Evolutionary conservation across 2,888 invertebrate genomes (phyloP).

Genomic region (Calliphora vomitoria): DNA sequence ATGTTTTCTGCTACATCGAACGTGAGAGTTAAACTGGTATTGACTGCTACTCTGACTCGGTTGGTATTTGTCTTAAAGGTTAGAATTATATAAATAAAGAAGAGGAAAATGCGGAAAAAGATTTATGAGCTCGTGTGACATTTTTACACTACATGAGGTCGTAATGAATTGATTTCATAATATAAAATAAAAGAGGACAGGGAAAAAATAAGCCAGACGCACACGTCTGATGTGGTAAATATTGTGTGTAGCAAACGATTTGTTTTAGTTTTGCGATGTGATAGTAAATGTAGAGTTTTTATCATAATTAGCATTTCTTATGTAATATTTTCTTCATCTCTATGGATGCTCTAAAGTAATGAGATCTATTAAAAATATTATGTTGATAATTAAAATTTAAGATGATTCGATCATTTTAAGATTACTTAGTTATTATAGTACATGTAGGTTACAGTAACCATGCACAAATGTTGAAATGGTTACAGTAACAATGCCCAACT

Average conservation of each 20-base stretch:
- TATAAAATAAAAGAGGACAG: conserved; percentile 44
- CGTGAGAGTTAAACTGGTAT: conserved; percentile 58
- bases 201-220: conserved; percentile 49
- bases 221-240: conserved; percentile 69
- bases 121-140: conserved; percentile 77
- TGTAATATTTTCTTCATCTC: neutral
- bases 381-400: no score
- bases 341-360: neutral
- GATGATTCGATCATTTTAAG: no score
- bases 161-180: conserved; percentile 70
- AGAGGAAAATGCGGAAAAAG: conserved; percentile 76
- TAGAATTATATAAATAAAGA: conserved; percentile 39
- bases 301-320: neutral
- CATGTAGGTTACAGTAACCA: no score
- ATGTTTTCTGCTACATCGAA: conserved; percentile 50
- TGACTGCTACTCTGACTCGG: conserved; percentile 46
- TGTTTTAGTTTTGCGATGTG: conserved; percentile 21
- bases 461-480: no score
- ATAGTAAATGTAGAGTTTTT: neutral
- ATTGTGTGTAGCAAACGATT: conserved; percentile 31
- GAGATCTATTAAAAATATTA: neutral
- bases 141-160: conserved; percentile 78
- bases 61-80: conserved; percentile 60
- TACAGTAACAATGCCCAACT: no score
- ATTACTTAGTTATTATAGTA: no score